Evolutionary conservation across 2,888 invertebrate genomes (phyloP).

Genomic region (Cataglyphis livida): DNA sequence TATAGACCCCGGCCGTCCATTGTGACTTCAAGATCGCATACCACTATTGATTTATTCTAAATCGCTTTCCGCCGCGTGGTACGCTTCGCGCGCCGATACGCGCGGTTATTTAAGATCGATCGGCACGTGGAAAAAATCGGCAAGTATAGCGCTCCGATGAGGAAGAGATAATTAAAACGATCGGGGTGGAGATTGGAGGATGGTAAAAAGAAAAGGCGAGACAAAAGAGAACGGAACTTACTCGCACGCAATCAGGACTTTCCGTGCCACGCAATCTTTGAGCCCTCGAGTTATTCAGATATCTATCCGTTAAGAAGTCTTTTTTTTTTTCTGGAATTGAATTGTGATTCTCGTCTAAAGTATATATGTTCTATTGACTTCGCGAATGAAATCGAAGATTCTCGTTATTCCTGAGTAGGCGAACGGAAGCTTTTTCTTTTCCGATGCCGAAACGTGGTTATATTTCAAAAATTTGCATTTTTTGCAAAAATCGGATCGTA

Average conservation of each 20-base stretch:
- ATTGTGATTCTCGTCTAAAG: neutral
- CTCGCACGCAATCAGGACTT: neutral
- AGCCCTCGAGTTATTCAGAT: slow-evolving; percentile 13
- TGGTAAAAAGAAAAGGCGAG: neutral
- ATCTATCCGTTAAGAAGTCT: slow-evolving; percentile 11
- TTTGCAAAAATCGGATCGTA: neutral
- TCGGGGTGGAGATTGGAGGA: slow-evolving; percentile 22
- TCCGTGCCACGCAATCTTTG: slow-evolving; percentile 27
- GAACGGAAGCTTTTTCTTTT: neutral
- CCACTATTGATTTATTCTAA: slow-evolving; percentile 73
- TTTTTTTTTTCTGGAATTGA: neutral
- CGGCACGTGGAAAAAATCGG: slow-evolving; percentile 44
- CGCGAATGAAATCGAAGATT: neutral
- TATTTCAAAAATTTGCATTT: neutral
- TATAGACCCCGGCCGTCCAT: slow-evolving; percentile 67
- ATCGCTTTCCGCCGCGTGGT: slow-evolving; percentile 52
- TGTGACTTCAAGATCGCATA: slow-evolving; percentile 73
- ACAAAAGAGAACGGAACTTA: neutral
- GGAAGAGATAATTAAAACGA: slow-evolving; percentile 43
- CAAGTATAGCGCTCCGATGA: slow-evolving; percentile 47
- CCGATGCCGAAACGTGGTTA: neutral
- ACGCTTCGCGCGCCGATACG: slow-evolving; percentile 58
- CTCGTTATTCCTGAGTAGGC: neutral
- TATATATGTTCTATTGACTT: neutral
- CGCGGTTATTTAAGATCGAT: slow-evolving; percentile 40